Base-by-base conservation (phyloP, 2,888 invertebrate genomes). In the Pogonocherus hispidulus region DNA sequence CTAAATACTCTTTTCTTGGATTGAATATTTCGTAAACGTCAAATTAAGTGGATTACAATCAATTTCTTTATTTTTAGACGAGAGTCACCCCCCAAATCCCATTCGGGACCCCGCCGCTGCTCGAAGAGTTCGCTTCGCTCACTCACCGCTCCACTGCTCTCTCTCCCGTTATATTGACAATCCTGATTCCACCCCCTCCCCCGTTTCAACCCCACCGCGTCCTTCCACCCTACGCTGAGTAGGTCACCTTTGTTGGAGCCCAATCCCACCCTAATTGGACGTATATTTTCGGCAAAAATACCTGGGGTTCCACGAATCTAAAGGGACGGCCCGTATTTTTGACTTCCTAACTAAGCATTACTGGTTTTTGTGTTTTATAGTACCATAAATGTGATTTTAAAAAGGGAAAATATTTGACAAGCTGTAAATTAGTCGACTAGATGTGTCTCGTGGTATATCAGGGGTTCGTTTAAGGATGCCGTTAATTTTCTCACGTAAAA, bases 251-350 rank as follows among this genome's bases (percentile, higher is more conserved):
- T 83, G 82, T 82, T 81, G 76, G 63, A 63, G 47, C 52, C 54
- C 63, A 76, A 81, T 79, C 78, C 78, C 78, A 81, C 83, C 81
- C 82, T 83, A 84, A 84, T 84, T 83, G 83, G 79, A 76, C 78
- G 77, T 78, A 79, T 77, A 80, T 78, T 76, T 76, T 60, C 41
- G 62, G 62, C 57, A 66, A 67, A 76, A 79, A 78, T 81, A 80
- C 80, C 80, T 81, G 81, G 79, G 78, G 78, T 76, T 44, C 55
- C 16, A 19, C 27, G 62, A 54, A 59, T 57, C 49, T 44, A 23
- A 51, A 27, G 56, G 14, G 20, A 71, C 64, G 64, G 37, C 41
- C 19, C 52, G 47, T 32, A 57, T 67, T 66, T 64, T 67, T 47
- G 67, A 49, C 69, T 69, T 44, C 19, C 41, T 27, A 63, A 64